Percentiles rank a stretch among this genome's conserved stretches.
These are phyloP conservation scores for Drosophila leonis DNA, from an alignment of 2,888 invertebrate species.

Conservation along the genomic window DNA sequence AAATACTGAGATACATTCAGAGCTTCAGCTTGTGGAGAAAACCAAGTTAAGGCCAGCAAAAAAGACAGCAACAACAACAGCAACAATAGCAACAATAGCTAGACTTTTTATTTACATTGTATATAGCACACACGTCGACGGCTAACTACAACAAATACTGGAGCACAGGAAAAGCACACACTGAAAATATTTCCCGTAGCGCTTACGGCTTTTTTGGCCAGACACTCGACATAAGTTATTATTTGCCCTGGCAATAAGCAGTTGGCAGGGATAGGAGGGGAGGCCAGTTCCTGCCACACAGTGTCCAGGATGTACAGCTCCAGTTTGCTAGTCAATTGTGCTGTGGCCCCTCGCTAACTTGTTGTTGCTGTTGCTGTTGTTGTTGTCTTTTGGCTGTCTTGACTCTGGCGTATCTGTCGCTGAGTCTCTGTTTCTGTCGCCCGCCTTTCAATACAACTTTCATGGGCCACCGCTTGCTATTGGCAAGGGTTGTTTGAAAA, in stretches of 20 bases:
- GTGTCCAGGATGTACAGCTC: conserved; percentile 60
- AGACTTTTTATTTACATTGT: conserved; percentile 48
- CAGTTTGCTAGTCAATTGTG: conserved; percentile 76
- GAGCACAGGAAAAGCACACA: conserved; percentile 65
- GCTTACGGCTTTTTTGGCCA: conserved; percentile 66
- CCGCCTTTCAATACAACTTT: conserved; percentile 63
- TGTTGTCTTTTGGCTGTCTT: conserved; percentile 48
- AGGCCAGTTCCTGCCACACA: conserved; percentile 26
- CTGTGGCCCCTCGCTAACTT: conserved; percentile 45
- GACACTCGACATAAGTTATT: conserved; percentile 79
- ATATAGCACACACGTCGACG: conserved; percentile 8
- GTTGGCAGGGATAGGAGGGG: conserved; percentile 12
- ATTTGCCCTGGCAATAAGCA: conserved; percentile 72
- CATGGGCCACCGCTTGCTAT: conserved; percentile 49
- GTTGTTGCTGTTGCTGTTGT: conserved; percentile 17
- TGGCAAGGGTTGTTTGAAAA: conserved; percentile 27
- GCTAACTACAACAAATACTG: conserved; percentile 25
- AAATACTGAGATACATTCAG: conserved; percentile 47
- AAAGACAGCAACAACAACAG: conserved; percentile 3
- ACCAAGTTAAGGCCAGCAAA: conserved; percentile 36
- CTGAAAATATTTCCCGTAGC: conserved; percentile 71
- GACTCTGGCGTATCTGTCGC: conserved; percentile 40
- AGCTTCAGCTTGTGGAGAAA: conserved; percentile 16
- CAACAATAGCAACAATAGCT: conserved; percentile 11
- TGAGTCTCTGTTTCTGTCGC: conserved; percentile 51